These are phyloP conservation scores for Lanistes nyassanus DNA, from an alignment of 1,140 invertebrate genomes.

Conservation along the genomic window DNA sequence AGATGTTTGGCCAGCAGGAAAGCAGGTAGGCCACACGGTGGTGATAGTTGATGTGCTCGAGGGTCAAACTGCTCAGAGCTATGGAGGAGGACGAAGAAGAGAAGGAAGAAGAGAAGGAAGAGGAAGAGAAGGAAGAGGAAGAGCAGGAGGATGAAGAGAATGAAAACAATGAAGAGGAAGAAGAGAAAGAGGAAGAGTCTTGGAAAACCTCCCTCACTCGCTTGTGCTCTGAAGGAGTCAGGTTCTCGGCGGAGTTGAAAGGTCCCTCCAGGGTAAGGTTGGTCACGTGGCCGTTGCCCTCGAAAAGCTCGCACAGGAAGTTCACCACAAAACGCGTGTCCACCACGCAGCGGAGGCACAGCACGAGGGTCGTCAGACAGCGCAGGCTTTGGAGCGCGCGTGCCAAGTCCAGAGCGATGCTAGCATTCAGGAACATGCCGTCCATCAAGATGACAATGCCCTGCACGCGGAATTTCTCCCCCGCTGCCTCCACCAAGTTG, in stretches of 20 bases:
- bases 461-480: neutral
- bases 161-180: no score
- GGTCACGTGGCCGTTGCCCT: constrained; percentile 31
- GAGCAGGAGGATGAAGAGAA: no score
- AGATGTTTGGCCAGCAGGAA: constrained; percentile 34
- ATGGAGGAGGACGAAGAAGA: neutral
- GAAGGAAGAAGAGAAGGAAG: neutral
- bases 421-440: constrained; percentile 27
- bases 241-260: constrained; percentile 39
- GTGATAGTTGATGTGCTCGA: constrained; percentile 44
- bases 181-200: neutral
- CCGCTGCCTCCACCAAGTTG: constrained; percentile 2
- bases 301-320: constrained; percentile 38
- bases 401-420: constrained; percentile 28
- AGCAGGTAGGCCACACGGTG: constrained; percentile 39
- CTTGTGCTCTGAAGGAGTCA: constrained; percentile 27
- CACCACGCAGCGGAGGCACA: constrained; percentile 33
- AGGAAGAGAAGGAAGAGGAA: neutral
- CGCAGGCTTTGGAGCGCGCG: constrained; percentile 31
- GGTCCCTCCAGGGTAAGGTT: constrained; percentile 36
- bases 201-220: constrained; percentile 24
- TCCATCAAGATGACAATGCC: constrained; percentile 50
- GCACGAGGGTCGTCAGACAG: constrained; percentile 27
- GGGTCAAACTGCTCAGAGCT: constrained; percentile 21
- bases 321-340: constrained; percentile 37